Base-by-base conservation (phyloP, 2,888 invertebrate species). In the Dimorphilus gyrociliatus region DNA sequence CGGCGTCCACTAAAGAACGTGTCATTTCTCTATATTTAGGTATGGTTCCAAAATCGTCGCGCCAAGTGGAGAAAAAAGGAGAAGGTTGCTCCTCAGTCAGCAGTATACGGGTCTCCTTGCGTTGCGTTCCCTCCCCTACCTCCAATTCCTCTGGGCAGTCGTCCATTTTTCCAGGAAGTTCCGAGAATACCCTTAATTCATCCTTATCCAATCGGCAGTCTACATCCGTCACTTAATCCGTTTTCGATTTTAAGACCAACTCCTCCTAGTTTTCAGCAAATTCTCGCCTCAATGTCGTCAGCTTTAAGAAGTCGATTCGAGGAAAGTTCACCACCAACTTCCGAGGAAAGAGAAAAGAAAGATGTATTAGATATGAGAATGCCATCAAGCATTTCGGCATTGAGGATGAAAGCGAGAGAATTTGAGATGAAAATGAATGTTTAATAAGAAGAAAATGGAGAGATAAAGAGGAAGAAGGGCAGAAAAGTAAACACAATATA, bases 201-300 rank as follows among this genome's bases (percentile, higher is more conserved):
- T n/a, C n/a, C n/a, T n/a, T n/a, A n/a, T n/a, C n/a, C 27, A 8
- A 28, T 6, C 29, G 26, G 28, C 26, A 6, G 6, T 6, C 6
- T 25, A 8, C 29, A 8, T 8, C 27, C 27, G 13, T 23, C 13
- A 17, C 7, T 15, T 29, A 4, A 16, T 27, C 6, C 19, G 33
- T 39, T 15, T 32, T 37, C 6, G 23, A 28, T 16, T 16, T 21
- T 26, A 27, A 17, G 38, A 4, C 46, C 47, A 3, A 46, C 51
- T 2, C 42, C 45, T 1, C 48, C 50, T 2, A 44, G 50, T 7
- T 53, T 52, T 34, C 53, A 53, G 39, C 50, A 51, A 25, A 38
- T 53, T 7, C 37, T 53, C 29, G 51, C 53, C 6, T 43, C 45
- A 31, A 50, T 53, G 46, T 49, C 51, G 15, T 38, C 40, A 15